Conservation (phyloP, 2,113 vertebrate genomes). For the Notiomystis cincta region DNA sequence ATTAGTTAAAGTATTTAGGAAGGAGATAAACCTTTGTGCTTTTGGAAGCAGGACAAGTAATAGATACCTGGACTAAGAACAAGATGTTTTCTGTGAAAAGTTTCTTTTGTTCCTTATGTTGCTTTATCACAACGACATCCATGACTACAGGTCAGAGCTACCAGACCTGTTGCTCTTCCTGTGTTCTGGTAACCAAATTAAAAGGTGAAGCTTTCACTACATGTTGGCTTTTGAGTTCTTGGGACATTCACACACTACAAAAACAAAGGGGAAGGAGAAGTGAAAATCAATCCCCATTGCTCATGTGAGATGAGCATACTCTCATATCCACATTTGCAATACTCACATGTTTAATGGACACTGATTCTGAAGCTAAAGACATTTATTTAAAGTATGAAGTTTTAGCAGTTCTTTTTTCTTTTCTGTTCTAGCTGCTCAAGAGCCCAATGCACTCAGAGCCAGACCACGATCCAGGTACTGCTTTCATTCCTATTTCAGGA, state of each 20-base stretch:
- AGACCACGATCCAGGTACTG: conserved; percentile 81
- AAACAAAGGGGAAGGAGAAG: conserved; percentile 9
- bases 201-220: not conserved
- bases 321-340: not conserved
- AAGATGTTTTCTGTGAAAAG: not conserved
- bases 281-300: not conserved
- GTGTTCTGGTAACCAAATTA: not conserved
- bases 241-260: not conserved
- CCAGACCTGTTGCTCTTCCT: not conserved
- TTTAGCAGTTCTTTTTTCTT: not conserved
- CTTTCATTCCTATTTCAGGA: conserved; percentile 45
- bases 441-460: conserved; percentile 70
- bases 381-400: not conserved
- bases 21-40: not conserved
- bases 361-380: not conserved
- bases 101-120: not conserved
- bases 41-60: not conserved
- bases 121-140: not conserved
- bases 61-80: not conserved
- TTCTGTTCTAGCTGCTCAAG: conserved; percentile 75
- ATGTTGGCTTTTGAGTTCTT: not conserved
- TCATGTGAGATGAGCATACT: not conserved
- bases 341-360: not conserved
- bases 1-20: not conserved
- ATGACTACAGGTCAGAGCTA: not conserved